Conservation (phyloP, 1,140 invertebrate genomes). For the Lepeophtheirus salmonis region DNA sequence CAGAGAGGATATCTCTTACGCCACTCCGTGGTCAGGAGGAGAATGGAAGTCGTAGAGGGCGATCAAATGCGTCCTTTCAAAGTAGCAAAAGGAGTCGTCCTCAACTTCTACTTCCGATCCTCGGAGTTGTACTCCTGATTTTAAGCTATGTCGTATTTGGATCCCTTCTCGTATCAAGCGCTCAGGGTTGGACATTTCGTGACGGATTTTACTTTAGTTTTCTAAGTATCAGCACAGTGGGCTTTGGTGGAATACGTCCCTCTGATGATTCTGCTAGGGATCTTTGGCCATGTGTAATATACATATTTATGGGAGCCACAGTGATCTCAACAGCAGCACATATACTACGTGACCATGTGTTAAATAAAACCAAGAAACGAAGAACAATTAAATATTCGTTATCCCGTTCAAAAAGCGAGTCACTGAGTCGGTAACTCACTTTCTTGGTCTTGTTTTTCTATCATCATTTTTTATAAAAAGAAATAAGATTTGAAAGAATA, state of each 20-base stretch:
- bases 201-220: constrained; percentile 9
- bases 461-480: too few species aligned
- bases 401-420: too few species aligned
- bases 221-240: background rate
- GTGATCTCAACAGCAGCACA: background rate
- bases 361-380: background rate
- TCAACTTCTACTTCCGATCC: background rate
- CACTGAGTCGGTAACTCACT: too few species aligned
- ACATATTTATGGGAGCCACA: constrained; percentile 4
- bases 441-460: too few species aligned
- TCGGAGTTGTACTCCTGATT: background rate
- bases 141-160: background rate
- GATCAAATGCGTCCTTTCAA: too few species aligned
- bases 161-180: background rate
- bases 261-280: background rate
- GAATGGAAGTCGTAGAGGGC: background rate
- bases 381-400: too few species aligned
- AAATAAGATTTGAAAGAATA: too few species aligned
- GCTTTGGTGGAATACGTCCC: constrained; percentile 6
- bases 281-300: constrained; percentile 3
- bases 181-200: background rate
- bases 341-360: background rate
- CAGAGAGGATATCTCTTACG: background rate
- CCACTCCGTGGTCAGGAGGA: background rate
- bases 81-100: background rate